Conservation (phyloP, 1,140 invertebrate species). For the Sitobion miscanthi region DNA sequence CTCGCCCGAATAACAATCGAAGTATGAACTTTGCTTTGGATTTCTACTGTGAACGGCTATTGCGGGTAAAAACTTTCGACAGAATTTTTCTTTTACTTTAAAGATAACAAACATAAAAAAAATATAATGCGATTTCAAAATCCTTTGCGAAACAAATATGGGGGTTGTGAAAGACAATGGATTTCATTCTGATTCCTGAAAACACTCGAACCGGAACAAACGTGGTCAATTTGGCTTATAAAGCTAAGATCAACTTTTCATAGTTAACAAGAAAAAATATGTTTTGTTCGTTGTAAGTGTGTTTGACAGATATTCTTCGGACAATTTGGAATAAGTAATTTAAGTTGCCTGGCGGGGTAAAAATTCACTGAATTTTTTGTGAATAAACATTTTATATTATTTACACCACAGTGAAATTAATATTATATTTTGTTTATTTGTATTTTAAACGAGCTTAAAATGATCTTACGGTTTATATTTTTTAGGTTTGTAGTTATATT, state of each 20-base stretch:
- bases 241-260: constrained; percentile 28
- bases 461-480: neutral
- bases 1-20: constrained; percentile 28
- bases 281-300: constrained; percentile 38
- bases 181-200: constrained; percentile 29
- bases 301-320: constrained; percentile 26
- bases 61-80: constrained; percentile 29
- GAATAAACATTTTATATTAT: neutral
- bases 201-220: constrained; percentile 28
- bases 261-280: constrained; percentile 28
- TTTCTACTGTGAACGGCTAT: neutral
- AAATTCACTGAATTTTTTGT: neutral
- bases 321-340: constrained; percentile 32
- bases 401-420: neutral
- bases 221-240: constrained; percentile 29
- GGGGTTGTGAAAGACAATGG: constrained; percentile 32
- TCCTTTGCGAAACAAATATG: constrained; percentile 31
- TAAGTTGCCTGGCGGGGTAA: neutral
- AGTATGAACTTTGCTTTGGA: constrained; percentile 38
- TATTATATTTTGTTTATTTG: neutral
- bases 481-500: neutral
- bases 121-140: constrained; percentile 26
- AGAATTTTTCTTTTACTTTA: constrained; percentile 28
- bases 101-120: constrained; percentile 39
- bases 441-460: neutral